These are phyloP conservation scores for Ochotona curzoniae DNA, from an alignment of 2,113 vertebrate genomes.

Conservation along the genomic window DNA sequence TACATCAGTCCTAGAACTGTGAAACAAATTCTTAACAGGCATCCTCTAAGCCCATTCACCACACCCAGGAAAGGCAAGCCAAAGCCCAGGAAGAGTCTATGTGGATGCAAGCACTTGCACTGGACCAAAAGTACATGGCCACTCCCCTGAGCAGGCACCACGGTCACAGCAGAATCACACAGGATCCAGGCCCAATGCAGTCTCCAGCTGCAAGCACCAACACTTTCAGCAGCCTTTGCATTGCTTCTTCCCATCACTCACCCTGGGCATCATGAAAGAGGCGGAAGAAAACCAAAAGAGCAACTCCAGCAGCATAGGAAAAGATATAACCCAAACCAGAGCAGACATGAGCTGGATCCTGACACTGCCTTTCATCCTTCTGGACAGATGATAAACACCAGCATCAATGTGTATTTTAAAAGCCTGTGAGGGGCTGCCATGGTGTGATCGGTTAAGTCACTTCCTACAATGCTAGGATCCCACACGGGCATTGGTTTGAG, in stretches of 20 bases:
- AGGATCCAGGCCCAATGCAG: slow-evolving; percentile 28
- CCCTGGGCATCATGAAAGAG: slow-evolving; percentile 58
- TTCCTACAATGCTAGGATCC: too few species aligned
- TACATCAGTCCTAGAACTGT: not conserved
- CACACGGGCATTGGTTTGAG: too few species aligned
- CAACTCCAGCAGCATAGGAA: slow-evolving; percentile 12
- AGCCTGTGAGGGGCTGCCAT: not conserved
- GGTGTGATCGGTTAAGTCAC: too few species aligned
- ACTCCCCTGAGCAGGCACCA: slow-evolving; percentile 58
- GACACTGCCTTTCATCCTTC: not conserved
- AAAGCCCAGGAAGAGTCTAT: slow-evolving; percentile 45
- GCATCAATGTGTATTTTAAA: not conserved
- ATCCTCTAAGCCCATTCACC: slow-evolving; percentile 5
- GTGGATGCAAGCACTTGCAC: not conserved
- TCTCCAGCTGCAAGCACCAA: not conserved
- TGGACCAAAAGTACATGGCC: slow-evolving; percentile 28
- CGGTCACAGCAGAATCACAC: slow-evolving; percentile 12
- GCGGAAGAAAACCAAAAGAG: slow-evolving; percentile 54
- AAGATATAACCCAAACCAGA: slow-evolving; percentile 31
- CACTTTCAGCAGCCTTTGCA: slow-evolving; percentile 1
- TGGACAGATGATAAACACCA: not conserved
- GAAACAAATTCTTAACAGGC: slow-evolving; percentile 55
- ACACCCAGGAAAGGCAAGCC: slow-evolving; percentile 63
- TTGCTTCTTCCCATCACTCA: slow-evolving; percentile 26
- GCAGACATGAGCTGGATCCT: not conserved